Evolutionary conservation across 2,113 vertebrate genomes (phyloP).

Genomic region (Candoia aspera): DNA sequence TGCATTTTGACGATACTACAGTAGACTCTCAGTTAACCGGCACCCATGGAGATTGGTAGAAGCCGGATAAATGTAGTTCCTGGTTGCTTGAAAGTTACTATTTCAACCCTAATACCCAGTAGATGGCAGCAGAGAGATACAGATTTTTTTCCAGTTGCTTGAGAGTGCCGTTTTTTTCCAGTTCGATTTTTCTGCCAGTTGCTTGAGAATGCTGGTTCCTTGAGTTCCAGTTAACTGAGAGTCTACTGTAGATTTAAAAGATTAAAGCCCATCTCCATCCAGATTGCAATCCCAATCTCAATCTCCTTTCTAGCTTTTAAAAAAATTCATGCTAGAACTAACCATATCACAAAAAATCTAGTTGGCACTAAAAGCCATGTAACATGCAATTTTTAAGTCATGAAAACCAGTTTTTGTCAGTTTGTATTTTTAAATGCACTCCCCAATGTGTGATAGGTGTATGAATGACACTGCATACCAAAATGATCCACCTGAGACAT

Average conservation of each 20-base stretch:
- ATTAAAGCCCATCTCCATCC: neutral
- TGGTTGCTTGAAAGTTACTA: too few species aligned
- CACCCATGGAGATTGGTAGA: too few species aligned
- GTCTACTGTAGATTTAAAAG: neutral
- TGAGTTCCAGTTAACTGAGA: too few species aligned
- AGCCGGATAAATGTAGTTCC: too few species aligned
- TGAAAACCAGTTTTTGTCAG: neutral
- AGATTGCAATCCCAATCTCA: neutral
- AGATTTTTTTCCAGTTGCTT: too few species aligned
- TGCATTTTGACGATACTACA: neutral
- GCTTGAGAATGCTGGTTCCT: too few species aligned
- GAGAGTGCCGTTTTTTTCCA: too few species aligned
- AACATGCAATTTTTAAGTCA: neutral
- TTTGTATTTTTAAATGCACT: neutral
- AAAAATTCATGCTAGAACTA: neutral
- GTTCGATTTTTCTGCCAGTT: too few species aligned
- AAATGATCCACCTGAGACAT: neutral
- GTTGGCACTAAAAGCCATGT: neutral
- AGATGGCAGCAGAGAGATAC: too few species aligned
- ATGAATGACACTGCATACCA: neutral
- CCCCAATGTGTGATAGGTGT: too few species aligned
- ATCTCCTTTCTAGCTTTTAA: neutral
- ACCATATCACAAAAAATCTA: neutral
- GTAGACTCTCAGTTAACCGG: too few species aligned
- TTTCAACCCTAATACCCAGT: too few species aligned